These are phyloP conservation scores for Amblyopsis rosae DNA, from an alignment of 2,113 vertebrate species.

Conservation along the genomic window DNA sequence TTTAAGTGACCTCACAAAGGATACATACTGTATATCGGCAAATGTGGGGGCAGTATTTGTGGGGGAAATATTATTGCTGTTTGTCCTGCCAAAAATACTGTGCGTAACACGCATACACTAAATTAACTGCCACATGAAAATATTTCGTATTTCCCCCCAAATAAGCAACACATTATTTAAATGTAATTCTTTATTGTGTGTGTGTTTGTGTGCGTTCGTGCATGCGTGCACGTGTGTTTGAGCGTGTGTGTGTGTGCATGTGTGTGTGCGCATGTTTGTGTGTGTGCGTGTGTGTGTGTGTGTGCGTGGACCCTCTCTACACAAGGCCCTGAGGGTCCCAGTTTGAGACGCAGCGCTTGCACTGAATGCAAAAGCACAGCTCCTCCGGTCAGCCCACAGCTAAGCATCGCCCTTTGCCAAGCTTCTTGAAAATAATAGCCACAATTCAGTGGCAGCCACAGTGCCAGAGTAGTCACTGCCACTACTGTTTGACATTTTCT, in stretches of 20 bases:
- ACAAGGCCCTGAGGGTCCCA: too few species aligned
- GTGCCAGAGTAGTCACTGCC: slow-evolving; percentile 53
- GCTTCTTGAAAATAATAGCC: slow-evolving; percentile 54
- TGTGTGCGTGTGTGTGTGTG: too few species aligned
- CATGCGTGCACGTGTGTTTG: too few species aligned
- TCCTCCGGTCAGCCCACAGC: slow-evolving; percentile 54
- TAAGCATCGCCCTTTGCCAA: slow-evolving; percentile 56
- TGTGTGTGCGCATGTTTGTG: too few species aligned
- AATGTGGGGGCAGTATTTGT: background rate
- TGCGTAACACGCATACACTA: background rate
- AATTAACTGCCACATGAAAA: too few species aligned
- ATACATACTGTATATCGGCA: background rate
- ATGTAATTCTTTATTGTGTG: too few species aligned
- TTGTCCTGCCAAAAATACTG: slow-evolving; percentile 25
- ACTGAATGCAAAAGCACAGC: slow-evolving; percentile 56
- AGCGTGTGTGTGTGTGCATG: too few species aligned
- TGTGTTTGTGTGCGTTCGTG: too few species aligned
- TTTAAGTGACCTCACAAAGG: background rate
- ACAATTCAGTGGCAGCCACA: slow-evolving; percentile 1
- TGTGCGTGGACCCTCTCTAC: too few species aligned
- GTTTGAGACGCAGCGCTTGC: slow-evolving; percentile 47
- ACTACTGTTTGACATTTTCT: slow-evolving; percentile 61
- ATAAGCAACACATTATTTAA: too few species aligned
- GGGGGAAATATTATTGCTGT: slow-evolving; percentile 1
- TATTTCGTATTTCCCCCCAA: too few species aligned